These are phyloP conservation scores for Phoenicopterus ruber DNA, from an alignment of 2,113 vertebrate genomes.

Conservation along the genomic window DNA sequence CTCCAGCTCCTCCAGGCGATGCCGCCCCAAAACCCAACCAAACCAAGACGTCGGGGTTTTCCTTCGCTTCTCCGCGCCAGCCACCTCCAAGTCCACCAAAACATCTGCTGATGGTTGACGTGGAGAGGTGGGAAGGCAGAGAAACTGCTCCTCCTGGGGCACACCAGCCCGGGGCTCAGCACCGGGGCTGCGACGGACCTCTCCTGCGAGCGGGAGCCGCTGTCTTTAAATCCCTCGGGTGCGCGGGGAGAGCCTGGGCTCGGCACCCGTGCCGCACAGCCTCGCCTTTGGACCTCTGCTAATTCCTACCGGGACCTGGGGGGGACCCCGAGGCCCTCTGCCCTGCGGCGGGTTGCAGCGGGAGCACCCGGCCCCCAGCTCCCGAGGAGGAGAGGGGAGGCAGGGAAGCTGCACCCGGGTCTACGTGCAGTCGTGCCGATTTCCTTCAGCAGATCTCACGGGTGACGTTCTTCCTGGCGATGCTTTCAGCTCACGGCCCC, in stretches of 20 bases:
- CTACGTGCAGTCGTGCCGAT: not conserved
- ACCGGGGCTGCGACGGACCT: not conserved
- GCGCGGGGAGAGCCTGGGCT: not conserved
- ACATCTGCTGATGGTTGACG: not conserved
- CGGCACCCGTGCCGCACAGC: rapidly evolving
- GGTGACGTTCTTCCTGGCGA: not conserved
- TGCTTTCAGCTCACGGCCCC: not conserved
- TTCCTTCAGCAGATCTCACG: not conserved
- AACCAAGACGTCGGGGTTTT: not conserved
- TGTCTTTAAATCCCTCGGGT: not conserved
- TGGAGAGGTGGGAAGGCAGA: not conserved
- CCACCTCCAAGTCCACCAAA: not conserved
- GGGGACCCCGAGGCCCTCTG: not conserved
- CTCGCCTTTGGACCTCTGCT: not conserved
- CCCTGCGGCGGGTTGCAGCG: not conserved
- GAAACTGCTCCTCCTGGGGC: not conserved
- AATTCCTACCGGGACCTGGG: not conserved
- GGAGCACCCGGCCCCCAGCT: not conserved
- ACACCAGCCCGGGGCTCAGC: not conserved
- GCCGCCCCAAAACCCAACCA: not conserved
- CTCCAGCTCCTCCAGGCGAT: rapidly evolving
- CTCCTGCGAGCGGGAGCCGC: not conserved
- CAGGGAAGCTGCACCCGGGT: not conserved
- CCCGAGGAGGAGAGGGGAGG: not conserved
- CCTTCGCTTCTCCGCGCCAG: rapidly evolving